Conservation (phyloP, 1,140 invertebrate genomes). For the Hyphantria cunea region DNA sequence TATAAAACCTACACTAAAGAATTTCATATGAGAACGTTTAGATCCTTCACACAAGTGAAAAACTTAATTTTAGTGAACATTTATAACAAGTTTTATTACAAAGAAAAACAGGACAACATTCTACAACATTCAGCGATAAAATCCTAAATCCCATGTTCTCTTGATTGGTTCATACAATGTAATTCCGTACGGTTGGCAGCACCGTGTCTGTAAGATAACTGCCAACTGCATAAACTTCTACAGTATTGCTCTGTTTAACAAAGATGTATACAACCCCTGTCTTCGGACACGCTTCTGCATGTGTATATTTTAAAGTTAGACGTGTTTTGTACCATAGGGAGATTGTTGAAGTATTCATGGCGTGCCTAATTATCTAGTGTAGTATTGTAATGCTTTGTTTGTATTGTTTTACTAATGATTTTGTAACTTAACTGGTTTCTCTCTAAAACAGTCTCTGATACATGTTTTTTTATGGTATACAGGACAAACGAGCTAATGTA, state of each 20-base stretch:
- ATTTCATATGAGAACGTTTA: too few species aligned
- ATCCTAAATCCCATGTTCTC: conserved; percentile 21
- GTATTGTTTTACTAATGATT: too few species aligned
- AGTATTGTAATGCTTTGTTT: too few species aligned
- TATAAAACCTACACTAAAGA: too few species aligned
- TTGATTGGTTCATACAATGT: conserved; percentile 27
- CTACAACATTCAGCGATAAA: conserved; percentile 17
- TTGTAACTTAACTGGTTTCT: too few species aligned
- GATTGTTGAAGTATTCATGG: neutral
- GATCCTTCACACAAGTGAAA: too few species aligned
- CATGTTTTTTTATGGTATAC: too few species aligned
- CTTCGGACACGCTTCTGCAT: conserved; percentile 9
- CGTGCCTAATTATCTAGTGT: too few species aligned
- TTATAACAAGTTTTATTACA: neutral
- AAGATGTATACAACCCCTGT: conserved; percentile 42
- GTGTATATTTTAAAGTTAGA: conserved; percentile 25
- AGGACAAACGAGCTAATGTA: too few species aligned
- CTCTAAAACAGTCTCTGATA: too few species aligned
- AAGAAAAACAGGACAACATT: neutral
- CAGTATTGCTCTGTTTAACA: conserved; percentile 37
- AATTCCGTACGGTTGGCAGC: conserved; percentile 17
- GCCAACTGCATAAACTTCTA: conserved; percentile 37
- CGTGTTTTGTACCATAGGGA: neutral
- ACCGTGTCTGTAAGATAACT: conserved; percentile 27
- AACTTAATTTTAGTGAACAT: neutral